These are phyloP conservation scores for Leucophora obtusa DNA, from an alignment of 2,888 invertebrate genomes.

Conservation along the genomic window DNA sequence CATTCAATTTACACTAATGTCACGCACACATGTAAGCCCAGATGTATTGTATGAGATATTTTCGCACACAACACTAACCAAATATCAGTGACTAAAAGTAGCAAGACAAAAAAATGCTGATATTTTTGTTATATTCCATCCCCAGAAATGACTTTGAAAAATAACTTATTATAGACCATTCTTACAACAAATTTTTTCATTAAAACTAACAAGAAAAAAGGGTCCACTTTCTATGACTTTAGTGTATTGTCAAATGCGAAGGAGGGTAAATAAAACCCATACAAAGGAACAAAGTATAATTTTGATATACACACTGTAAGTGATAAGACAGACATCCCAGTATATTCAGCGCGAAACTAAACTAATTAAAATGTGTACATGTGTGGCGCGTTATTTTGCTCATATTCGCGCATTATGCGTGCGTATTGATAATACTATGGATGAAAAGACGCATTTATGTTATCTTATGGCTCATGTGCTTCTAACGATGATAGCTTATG, in stretches of 20 bases:
- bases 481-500: background rate
- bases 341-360: conserved; percentile 16
- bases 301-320: background rate
- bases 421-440: background rate
- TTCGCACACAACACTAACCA: background rate
- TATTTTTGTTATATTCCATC: conserved; percentile 16
- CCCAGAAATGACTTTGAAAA: conserved; percentile 6
- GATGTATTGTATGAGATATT: background rate
- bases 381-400: conserved; percentile 4
- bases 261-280: conserved; percentile 4
- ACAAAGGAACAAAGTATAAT: background rate
- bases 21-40: conserved; percentile 10
- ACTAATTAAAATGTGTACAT: conserved; percentile 30
- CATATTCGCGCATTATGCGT: background rate
- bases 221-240: background rate
- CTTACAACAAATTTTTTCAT: conserved; percentile 7
- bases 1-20: conserved; percentile 15
- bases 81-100: background rate
- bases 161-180: conserved; percentile 2
- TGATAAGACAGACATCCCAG: background rate
- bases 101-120: background rate
- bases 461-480: background rate
- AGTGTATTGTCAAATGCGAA: background rate
- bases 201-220: conserved; percentile 7
- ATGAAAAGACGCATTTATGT: background rate